Base-by-base conservation (phyloP, 2,113 vertebrate genomes). In the Dicentrarchus labrax region DNA sequence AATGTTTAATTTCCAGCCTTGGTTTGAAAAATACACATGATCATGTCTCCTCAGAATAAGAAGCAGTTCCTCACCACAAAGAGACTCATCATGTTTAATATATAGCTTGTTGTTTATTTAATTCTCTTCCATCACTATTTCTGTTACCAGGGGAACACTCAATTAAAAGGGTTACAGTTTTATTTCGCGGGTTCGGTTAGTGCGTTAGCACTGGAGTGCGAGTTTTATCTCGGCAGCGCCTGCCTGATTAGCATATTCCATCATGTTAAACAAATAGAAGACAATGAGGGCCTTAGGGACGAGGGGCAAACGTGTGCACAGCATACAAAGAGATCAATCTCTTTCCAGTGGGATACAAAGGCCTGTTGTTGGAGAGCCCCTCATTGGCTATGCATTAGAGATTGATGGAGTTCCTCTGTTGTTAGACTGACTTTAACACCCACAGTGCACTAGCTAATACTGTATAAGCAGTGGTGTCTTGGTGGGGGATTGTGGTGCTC, bases 241-340 rank as follows among this genome's bases (percentile, higher is more conserved):
- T n/a, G 78, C 47, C 71, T 83, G 82, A 90, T 94, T 94, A 91
- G 86, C 91, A 94, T 94, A 93, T 92, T 90, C 89, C 89, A 94
- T 94, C 94, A 92, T 92, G 93, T 93, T 93, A 86, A 92, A 93
- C 89, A 94, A 93, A 94, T 80, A 94, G 87, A 84, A 93, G 89
- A 94, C 89, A 93, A 92, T 92, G 85, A 91, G 72, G 70, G 85
- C 92, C 92, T 68, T 48, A 8, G 93, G 92, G 92, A 90, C 1
- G 53, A 19, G 64, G 62, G 59, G 73, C 62, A 83, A 82, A 81
- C 87, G 78, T 85, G 89, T 90, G 87, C 77, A 8, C 48, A 6
- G 92, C 85, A 93, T 91, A 89, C 92, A 90, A 73, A 91, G 80
- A 88, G 77, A 91, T 91, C 86, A 85, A 51, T 90, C 80, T 86